Evolutionary conservation across 2,113 vertebrate genomes (phyloP), one percentile per base, ranked within the genome.

Genomic region (Planiliza haematocheilus): DNA sequence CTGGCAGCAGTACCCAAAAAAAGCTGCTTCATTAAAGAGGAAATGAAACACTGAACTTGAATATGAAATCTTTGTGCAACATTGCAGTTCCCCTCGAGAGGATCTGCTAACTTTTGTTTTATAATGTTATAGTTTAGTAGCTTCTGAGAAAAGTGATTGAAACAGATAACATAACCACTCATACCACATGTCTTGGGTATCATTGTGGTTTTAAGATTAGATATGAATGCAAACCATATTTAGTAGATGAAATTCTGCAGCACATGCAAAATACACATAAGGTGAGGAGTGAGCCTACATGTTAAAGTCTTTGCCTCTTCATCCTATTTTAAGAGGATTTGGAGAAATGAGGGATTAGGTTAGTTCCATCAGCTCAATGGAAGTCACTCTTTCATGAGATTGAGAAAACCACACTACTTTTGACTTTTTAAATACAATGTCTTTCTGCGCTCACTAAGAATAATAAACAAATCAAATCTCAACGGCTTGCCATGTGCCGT

Each of bases 291-390:
- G 59, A 66, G 34, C 20, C 50, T 10, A 73, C 76, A 68, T 38
- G 45, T 77, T 69, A 69, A 55, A 21, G 55, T 55, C 53, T 76
- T 61, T 77, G 70, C 71, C 36, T 82, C n/a, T 86, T 63, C 38
- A 75, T 69, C 43, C 72, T 57, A 49, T 78, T 86, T 84, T 77
- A 82, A 88, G 74, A 84, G 79, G 83, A 89, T 86, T 83, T 68
- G 36, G 78, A 84, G 74, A 84, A 85, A 85, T 61, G 76, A 58
- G 46, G 76, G 80, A 83, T 86, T 86, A 86, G 18, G 56, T 74
- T 65, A 34, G 58, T 72, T 77, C 63, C 42, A 56, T 80, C 14
- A 42, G 52, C 65, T 59, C 39, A 37, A 49, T 5, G 2, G 17
- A 43, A 70, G 45, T 46, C 38, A 34, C 8, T 64, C 10, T 46